Conservation (phyloP, 1,140 invertebrate genomes). For the Wasmannia auropunctata region DNA sequence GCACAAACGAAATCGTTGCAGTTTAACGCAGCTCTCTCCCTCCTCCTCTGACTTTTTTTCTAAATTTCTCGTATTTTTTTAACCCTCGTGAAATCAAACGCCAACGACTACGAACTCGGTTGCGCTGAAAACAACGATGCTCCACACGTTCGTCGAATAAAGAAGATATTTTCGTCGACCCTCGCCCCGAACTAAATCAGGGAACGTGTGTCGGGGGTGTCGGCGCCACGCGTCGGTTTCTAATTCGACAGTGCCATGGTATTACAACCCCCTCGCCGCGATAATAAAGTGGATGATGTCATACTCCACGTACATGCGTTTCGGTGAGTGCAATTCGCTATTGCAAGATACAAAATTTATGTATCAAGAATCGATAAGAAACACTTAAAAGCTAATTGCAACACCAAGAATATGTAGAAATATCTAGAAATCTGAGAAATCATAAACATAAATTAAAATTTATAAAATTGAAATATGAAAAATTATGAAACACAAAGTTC, state of each 20-base stretch:
- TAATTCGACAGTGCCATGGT: conserved; percentile 54
- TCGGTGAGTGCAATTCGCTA: background rate
- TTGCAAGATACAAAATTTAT: background rate
- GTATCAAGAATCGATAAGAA: background rate
- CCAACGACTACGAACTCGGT: background rate
- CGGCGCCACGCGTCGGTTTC: conserved; percentile 47
- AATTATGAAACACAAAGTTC: background rate
- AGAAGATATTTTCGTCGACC: conserved; percentile 60
- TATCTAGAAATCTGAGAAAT: background rate
- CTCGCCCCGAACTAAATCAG: conserved; percentile 46
- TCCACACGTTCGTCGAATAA: background rate
- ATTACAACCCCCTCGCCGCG: conserved; percentile 45
- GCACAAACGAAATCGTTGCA: background rate
- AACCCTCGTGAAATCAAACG: background rate
- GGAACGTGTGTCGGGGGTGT: conserved; percentile 48
- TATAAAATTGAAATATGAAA: background rate
- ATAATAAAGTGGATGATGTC: conserved; percentile 65
- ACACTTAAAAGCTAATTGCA: background rate
- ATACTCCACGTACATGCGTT: conserved; percentile 13
- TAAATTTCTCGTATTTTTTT: background rate
- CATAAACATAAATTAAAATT: background rate
- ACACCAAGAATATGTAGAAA: background rate
- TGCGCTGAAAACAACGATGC: background rate
- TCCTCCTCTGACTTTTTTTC: background rate
- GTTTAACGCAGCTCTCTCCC: background rate